These are phyloP conservation scores for Malaclemys terrapin DNA, from an alignment of 2,113 vertebrate species.

Conservation along the genomic window DNA sequence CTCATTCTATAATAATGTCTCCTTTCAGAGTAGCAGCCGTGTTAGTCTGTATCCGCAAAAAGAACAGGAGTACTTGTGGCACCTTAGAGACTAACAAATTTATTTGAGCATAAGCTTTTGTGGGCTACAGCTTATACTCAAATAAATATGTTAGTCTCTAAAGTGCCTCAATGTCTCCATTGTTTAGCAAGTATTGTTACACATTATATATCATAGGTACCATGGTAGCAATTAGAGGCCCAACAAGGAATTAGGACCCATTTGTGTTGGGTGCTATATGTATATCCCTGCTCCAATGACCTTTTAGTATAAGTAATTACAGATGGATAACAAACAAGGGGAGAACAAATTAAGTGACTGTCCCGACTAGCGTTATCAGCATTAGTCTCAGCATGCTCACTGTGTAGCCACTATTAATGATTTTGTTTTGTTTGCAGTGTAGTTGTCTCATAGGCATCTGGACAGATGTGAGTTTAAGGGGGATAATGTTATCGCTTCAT, in stretches of 20 bases:
- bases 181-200: neutral
- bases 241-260: too few species aligned
- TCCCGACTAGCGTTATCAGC: neutral
- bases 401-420: neutral
- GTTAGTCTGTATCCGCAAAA: too few species aligned
- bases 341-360: neutral
- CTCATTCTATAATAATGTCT: neutral
- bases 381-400: neutral
- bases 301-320: neutral
- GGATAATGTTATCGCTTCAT: neutral
- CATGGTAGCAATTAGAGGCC: too few species aligned
- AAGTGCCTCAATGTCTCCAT: neutral
- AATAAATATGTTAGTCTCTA: too few species aligned
- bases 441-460: neutral
- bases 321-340: too few species aligned
- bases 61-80: too few species aligned
- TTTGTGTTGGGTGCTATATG: accelerated
- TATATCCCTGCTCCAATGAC: neutral
- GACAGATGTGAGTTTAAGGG: too few species aligned
- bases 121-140: too few species aligned
- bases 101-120: too few species aligned
- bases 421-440: neutral
- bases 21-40: neutral
- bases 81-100: too few species aligned
- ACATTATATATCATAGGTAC: too few species aligned